Percentiles rank a stretch among this genome's conserved stretches.
phyloP scores from a whole-genome alignment of 2,797 vertebrate species.

The Spea hammondii region DNA sequence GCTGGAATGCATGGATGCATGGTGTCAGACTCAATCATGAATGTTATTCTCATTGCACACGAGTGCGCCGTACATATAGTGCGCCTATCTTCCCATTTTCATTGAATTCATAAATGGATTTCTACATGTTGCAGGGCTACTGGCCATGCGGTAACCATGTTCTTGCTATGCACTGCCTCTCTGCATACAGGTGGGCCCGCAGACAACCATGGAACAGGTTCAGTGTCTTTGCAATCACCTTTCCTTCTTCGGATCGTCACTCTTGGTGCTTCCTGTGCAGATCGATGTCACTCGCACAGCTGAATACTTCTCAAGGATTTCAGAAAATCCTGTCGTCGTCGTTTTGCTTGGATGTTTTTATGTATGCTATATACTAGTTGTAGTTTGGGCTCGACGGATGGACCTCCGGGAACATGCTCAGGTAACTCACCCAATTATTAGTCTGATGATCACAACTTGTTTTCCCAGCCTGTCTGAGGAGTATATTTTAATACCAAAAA shows the following conservation, averaged over 20 bases:
- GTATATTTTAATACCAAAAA: neutral
- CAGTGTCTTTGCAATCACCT: conserved; percentile 80
- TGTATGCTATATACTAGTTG: conserved; percentile 68
- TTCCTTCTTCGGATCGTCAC: conserved; percentile 75
- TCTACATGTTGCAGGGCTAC: neutral
- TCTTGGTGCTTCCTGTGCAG: conserved; percentile 78
- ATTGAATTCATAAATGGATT: too few relatives aligned
- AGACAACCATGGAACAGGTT: conserved; percentile 53
- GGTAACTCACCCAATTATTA: conserved; percentile 58
- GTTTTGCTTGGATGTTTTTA: conserved; percentile 72
- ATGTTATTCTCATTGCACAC: too few relatives aligned
- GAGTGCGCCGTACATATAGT: too few relatives aligned
- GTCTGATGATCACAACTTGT: neutral
- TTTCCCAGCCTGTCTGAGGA: neutral
- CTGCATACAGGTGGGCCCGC: conserved; percentile 66
- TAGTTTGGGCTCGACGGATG: conserved; percentile 75
- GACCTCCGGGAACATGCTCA: conserved; percentile 69
- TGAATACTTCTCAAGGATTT: conserved; percentile 69
- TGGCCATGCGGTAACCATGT: neutral
- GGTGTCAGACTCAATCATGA: too few relatives aligned
- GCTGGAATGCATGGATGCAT: neutral
- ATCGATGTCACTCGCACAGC: conserved; percentile 67
- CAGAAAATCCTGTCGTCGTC: conserved; percentile 74
- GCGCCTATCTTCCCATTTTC: too few relatives aligned
- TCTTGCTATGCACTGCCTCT: neutral